phyloP scores from a whole-genome alignment of 2,888 invertebrate genomes.

The Hylaea fasciaria region DNA sequence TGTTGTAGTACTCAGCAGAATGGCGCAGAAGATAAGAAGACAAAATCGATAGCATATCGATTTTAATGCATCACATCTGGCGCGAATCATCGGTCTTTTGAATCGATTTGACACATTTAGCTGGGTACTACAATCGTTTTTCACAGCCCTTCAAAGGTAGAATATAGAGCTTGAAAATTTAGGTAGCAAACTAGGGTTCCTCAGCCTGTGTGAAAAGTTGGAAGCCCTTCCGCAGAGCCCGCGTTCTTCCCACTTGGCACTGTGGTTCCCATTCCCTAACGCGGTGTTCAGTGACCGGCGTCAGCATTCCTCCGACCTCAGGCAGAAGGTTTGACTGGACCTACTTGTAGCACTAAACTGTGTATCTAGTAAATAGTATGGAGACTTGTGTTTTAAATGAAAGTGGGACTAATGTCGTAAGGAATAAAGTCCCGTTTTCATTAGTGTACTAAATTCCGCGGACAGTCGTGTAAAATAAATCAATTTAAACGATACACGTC shows the following conservation, averaged over 20 bases:
- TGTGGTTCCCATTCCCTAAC: constrained; percentile 86
- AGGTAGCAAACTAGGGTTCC: constrained; percentile 1
- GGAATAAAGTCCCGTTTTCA: too few relatives aligned
- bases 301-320: constrained; percentile 78
- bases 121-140: constrained; percentile 4
- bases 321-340: constrained; percentile 77
- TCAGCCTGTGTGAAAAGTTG: constrained; percentile 27
- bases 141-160: background rate
- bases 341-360: constrained; percentile 31
- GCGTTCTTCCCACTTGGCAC: constrained; percentile 83
- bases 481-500: too few relatives aligned
- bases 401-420: background rate
- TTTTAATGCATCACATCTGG: background rate
- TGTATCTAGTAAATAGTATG: constrained; percentile 11
- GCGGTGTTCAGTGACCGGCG: constrained; percentile 83
- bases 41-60: background rate
- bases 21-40: background rate
- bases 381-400: background rate
- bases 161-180: background rate
- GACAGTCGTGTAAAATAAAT: too few relatives aligned
- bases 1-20: constrained; percentile 33
- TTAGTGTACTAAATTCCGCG: too few relatives aligned
- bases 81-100: background rate
- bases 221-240: constrained; percentile 81
- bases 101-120: background rate